These are phyloP conservation scores for Metallyticus violacea DNA, from an alignment of 2,888 invertebrate species.

Conservation along the genomic window DNA sequence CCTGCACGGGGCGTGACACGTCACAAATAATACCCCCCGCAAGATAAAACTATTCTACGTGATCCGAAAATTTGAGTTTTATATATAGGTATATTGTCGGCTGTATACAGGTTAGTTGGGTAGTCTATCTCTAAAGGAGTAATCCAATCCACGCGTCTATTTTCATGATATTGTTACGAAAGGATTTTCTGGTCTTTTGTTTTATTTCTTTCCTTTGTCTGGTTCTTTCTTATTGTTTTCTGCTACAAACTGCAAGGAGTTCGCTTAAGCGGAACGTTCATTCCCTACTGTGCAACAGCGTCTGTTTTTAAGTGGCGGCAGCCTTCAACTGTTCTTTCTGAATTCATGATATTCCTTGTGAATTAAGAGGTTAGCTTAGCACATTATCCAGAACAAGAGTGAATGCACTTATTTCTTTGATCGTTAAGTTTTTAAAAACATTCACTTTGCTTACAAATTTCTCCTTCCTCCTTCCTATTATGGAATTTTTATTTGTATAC, in stretches of 20 bases:
- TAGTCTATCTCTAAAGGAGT: not conserved
- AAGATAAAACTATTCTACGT: conserved; percentile 9
- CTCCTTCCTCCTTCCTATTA: no score
- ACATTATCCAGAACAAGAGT: no score
- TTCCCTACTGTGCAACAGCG: not conserved
- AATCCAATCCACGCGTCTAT: not conserved
- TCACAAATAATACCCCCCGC: conserved; percentile 10
- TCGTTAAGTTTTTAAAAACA: no score
- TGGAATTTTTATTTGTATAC: no score
- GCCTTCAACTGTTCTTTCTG: not conserved
- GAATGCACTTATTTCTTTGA: no score
- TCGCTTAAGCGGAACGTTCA: not conserved
- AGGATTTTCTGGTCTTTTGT: not conserved
- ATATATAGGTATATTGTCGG: not conserved
- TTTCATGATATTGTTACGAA: not conserved
- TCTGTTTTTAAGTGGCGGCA: not conserved
- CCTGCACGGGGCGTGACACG: conserved; percentile 7
- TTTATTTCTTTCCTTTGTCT: not conserved
- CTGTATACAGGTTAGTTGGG: not conserved
- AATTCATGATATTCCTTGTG: no score
- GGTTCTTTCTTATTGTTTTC: not conserved
- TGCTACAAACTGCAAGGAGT: not conserved
- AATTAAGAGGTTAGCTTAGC: no score
- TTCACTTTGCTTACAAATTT: no score
- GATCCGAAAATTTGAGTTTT: conserved; percentile 7